Base-by-base conservation (phyloP, 2,797 vertebrate genomes). In the Coilia nasus region DNA sequence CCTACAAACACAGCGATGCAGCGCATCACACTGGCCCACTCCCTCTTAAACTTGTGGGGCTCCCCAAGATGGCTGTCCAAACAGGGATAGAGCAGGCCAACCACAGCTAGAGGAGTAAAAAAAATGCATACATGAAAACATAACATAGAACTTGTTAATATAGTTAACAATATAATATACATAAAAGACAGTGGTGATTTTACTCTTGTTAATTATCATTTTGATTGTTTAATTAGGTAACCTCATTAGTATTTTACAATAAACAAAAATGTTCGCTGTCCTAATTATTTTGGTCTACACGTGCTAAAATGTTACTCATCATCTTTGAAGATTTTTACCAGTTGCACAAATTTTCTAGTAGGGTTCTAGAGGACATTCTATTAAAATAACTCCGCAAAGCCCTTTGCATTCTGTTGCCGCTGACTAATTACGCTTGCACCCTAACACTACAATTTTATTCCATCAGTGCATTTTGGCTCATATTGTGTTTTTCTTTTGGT, bases 11-110 rank as follows among this genome's bases (percentile, higher is more conserved):
- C 98, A 0, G 98, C 98, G 59, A 99, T 98, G 82, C 98, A 99
- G 87, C 98, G 96, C 98, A 99, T 99, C 71, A 99, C 98, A 21
- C 98, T 99, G 90, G 98, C 98, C 98, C 98, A 99, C 87, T 99
- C 98, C 86, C 98, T 93, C 96, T 99, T 99, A 92, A 99, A 99
- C 89, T 99, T 99, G 96, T 99, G 98, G 0, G 98, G 98, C 85
- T 99, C 98, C 59, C 98, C 98, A 67, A 99, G 94, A 90, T 96
- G 98, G 86, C 97, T 97, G 96, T 99, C 98, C 35, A 99, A 97
- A 92, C 97, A 99, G 81, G 98, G 98, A 85, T 99, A 99, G 87
- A 99, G 94, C 88, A 99, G 92, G 84, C 98, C 98, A 6, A 99
- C 96, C 0, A 99, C 97, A 89, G 98, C 98, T 99, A 96, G 17